These are phyloP conservation scores for Epinephelus lanceolatus DNA, from an alignment of 2,113 vertebrate genomes.

Conservation along the genomic window DNA sequence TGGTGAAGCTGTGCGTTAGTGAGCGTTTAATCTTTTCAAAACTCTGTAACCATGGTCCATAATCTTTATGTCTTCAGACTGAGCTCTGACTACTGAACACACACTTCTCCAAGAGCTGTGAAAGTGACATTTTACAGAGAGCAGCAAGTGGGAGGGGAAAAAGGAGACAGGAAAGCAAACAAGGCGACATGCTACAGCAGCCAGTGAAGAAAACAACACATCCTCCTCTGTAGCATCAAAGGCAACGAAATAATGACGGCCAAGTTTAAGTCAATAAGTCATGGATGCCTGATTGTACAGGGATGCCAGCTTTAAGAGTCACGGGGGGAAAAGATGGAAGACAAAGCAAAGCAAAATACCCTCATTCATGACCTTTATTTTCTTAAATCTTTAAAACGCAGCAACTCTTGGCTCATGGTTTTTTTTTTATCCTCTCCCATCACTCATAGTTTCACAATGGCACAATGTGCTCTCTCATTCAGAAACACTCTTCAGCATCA, in stretches of 20 bases:
- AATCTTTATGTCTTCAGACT: background rate
- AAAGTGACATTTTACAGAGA: constrained; percentile 32
- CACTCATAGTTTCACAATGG: constrained; percentile 35
- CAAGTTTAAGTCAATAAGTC: constrained; percentile 17
- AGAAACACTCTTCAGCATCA: constrained; percentile 61
- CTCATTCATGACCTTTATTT: constrained; percentile 33
- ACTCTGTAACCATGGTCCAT: background rate
- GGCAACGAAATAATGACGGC: constrained; percentile 43
- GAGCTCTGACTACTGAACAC: background rate
- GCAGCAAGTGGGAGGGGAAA: constrained; percentile 2
- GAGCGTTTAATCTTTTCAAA: too few species aligned
- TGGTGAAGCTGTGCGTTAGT: too few species aligned
- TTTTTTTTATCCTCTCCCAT: constrained; percentile 30
- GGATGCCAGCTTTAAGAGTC: constrained; percentile 7
- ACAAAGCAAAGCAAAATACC: constrained; percentile 53
- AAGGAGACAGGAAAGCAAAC: background rate
- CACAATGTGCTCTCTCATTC: constrained; percentile 45
- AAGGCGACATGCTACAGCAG: constrained; percentile 56
- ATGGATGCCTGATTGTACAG: constrained; percentile 34
- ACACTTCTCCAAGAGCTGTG: background rate
- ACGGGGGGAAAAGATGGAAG: constrained; percentile 26
- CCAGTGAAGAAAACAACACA: constrained; percentile 2
- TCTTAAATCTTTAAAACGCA: constrained; percentile 31
- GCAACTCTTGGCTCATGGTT: constrained; percentile 33
- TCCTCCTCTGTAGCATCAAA: constrained; percentile 39